Conservation (phyloP, 2,888 invertebrate genomes). For the Kryphioiulus occultus region DNA sequence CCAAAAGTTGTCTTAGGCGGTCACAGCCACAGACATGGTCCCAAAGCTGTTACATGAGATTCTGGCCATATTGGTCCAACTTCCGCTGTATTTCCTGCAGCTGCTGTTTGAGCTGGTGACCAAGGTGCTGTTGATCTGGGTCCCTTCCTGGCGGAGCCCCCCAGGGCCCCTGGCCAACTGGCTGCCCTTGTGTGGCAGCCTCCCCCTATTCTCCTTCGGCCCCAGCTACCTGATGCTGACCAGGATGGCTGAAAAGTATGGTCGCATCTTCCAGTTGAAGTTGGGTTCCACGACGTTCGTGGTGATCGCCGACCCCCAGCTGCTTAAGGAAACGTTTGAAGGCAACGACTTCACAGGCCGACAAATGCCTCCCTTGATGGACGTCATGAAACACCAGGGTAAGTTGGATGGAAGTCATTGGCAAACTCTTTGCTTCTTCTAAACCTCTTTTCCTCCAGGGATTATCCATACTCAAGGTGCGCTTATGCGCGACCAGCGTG, state of each 20-base stretch:
- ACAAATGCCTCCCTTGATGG: background rate
- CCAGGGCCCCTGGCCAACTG: constrained; percentile 52
- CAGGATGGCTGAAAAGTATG: constrained; percentile 73
- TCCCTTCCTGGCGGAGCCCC: background rate
- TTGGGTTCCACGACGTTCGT: background rate
- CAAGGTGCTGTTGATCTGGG: background rate
- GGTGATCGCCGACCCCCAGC: background rate
- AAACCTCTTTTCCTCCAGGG: constrained; percentile 66
- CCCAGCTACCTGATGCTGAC: constrained; percentile 75
- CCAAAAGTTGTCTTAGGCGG: too few relatives aligned
- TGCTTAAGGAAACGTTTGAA: background rate
- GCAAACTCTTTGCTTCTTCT: too few relatives aligned
- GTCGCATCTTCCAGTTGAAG: constrained; percentile 60
- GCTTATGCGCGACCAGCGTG: constrained; percentile 83
- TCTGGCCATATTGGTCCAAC: background rate
- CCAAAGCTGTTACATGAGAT: background rate
- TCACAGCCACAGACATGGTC: too few relatives aligned
- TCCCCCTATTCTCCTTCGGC: constrained; percentile 72
- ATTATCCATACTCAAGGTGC: constrained; percentile 82
- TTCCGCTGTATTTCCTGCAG: background rate
- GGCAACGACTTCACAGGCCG: background rate
- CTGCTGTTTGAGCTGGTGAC: background rate
- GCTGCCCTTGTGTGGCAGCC: constrained; percentile 70
- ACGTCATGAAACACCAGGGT: constrained; percentile 1
- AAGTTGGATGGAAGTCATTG: background rate